Conservation (phyloP, 2,113 vertebrate genomes). For the Cygnus buccinator region DNA sequence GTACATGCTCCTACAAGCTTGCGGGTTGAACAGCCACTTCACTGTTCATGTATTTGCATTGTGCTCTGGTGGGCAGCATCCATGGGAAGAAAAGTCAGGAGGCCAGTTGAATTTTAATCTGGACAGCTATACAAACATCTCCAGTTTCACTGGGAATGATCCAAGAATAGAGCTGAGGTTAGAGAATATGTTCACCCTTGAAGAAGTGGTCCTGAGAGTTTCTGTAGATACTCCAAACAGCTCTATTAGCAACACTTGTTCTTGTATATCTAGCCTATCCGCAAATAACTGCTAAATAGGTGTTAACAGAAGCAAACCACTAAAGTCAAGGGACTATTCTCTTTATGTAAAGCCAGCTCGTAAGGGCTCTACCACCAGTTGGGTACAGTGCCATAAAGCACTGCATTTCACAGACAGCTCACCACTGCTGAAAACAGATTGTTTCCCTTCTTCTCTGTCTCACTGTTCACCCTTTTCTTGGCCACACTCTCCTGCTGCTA, state of each 20-base stretch:
- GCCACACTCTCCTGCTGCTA: background rate
- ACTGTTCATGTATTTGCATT: slow-evolving; percentile 26
- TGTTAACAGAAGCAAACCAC: background rate
- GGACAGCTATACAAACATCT: slow-evolving; percentile 9
- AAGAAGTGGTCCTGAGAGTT: slow-evolving; percentile 6
- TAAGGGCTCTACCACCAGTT: background rate
- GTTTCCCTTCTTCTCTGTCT: background rate
- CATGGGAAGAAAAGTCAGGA: background rate
- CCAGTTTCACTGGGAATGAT: background rate
- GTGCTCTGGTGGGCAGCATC: background rate
- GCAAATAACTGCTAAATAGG: background rate
- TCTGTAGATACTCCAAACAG: background rate
- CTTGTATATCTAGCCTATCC: background rate
- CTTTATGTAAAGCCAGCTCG: background rate
- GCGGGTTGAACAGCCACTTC: slow-evolving; percentile 28
- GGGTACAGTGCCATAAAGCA: background rate
- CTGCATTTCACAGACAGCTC: background rate
- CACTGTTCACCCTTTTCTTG: background rate
- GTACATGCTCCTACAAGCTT: background rate
- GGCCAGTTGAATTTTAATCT: background rate
- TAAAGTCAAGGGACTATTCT: background rate
- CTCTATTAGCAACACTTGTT: background rate
- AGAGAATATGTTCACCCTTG: background rate
- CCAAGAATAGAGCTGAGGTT: background rate
- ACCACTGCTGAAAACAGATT: background rate